A percentile compares a stretch with the other conserved stretches of the same genome.
phyloP scores from a whole-genome alignment of 2,888 invertebrate genomes.

The Stegana nigrithorax region DNA sequence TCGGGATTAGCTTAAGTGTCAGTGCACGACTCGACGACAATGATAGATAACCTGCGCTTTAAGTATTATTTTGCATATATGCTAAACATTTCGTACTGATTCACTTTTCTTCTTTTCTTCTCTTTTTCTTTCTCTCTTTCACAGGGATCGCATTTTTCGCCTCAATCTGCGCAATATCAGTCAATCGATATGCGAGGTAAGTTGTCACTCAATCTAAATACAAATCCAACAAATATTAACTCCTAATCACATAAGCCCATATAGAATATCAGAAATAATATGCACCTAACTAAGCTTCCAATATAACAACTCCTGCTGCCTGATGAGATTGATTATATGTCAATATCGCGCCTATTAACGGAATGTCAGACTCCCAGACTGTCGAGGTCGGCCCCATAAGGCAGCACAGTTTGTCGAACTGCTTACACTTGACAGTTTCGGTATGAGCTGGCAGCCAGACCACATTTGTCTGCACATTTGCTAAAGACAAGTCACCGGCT shows the following conservation, averaged over 20 bases:
- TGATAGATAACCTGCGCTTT: neutral
- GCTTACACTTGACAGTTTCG: no score
- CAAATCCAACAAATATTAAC: neutral
- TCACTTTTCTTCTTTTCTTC: neutral
- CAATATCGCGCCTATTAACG: no score
- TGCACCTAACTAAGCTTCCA: no score
- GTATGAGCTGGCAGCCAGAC: no score
- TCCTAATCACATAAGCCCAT: neutral
- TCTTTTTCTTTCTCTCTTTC: conserved; percentile 39
- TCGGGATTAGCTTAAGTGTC: conserved; percentile 50
- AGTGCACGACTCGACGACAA: conserved; percentile 5
- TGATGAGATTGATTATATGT: neutral
- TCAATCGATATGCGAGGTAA: conserved; percentile 77
- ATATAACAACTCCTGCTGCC: no score
- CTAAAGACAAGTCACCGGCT: no score
- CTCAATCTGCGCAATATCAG: conserved; percentile 76
- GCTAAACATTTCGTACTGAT: neutral
- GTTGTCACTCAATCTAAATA: conserved; percentile 40
- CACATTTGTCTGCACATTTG: no score
- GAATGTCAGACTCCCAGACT: no score
- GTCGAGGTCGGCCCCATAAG: no score
- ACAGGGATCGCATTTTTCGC: conserved; percentile 77
- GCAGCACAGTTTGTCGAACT: no score
- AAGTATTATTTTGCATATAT: conserved; percentile 1
- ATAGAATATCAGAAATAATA: no score